A percentile compares a stretch with the other conserved stretches of the same genome.
Evolutionary conservation across 2,888 invertebrate genomes (phyloP).

Genomic region (Siphonodentalium dalli): DNA sequence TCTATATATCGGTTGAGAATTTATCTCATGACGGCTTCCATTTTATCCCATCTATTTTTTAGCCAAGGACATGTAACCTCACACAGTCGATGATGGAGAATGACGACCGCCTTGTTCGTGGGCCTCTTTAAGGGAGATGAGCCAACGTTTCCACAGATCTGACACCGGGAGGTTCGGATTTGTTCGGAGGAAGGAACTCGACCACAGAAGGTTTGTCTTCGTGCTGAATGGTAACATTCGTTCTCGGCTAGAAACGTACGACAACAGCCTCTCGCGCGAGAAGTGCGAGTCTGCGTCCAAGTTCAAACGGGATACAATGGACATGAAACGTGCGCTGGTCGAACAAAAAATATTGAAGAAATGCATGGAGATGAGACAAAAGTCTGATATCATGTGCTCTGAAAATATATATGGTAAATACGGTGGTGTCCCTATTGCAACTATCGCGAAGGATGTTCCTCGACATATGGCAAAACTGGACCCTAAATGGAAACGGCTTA

Average conservation of each 20-base stretch:
- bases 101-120: too few relatives aligned
- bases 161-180: conserved; percentile 42
- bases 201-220: conserved; percentile 40
- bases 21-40: too few relatives aligned
- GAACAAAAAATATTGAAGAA: conserved; percentile 40
- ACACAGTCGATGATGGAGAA: too few relatives aligned
- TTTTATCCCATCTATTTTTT: too few relatives aligned
- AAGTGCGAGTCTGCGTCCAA: conserved; percentile 30
- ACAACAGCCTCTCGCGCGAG: conserved; percentile 35
- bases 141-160: too few relatives aligned
- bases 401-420: conserved; percentile 33
- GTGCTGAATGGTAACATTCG: conserved; percentile 45
- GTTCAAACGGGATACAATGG: conserved; percentile 37
- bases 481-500: conserved; percentile 37
- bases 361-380: conserved; percentile 43
- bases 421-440: conserved; percentile 40
- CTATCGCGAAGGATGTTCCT: conserved; percentile 43
- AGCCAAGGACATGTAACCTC: too few relatives aligned
- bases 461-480: conserved; percentile 40
- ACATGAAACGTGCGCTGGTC: conserved; percentile 35
- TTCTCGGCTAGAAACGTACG: conserved; percentile 31
- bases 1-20: too few relatives aligned
- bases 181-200: conserved; percentile 40
- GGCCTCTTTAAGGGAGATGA: too few relatives aligned
- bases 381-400: conserved; percentile 10